Evolutionary conservation across 2,113 vertebrate genomes (phyloP), one percentile per base, ranked within the genome.

Genomic region (Oncorhynchus keta): DNA sequence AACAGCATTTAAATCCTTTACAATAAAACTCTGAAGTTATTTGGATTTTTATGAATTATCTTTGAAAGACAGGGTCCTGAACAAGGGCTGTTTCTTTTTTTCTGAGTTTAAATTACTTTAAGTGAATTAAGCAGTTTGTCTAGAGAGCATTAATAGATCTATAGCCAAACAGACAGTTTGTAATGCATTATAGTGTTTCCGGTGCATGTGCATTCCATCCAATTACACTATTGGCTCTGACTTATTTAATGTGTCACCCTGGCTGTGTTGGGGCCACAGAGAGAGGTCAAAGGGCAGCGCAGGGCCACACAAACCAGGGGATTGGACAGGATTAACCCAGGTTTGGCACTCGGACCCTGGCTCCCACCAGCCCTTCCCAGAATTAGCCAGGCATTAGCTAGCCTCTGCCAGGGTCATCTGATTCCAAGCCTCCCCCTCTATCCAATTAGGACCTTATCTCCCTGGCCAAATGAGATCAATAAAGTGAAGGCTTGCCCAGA

Each of bases 381-480:
- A 92, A 93, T 94, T 93, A 94, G 89, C 89, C 85, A 87, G 89
- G 80, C 90, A 55, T 55, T 18, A 55, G 51, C 51, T 16, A 18
- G 51, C 16, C 18, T 24, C 90, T 82, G 91, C 88, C 83, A 91
- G 87, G 90, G 91, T 91, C 93, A 90, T 91, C 87, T 89, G 84
- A 92, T 92, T 92, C 89, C 84, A 93, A 92, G 91, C 90, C 85
- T 93, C 12, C 51, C 14, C 16, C 51, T 14, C 51, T 90, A 92
- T 95, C 94, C 94, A 94, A 95, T 95, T 95, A 94, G 88, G 85
- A 87, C 84, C 89, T 94, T 93, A 93, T 94, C 94, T 95, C 92
- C 86, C 86, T n/a, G 79, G 88, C 88, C 91, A 90, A 90, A 92
- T 91, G 85, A 92, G 92, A 93, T 93, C 92, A 92, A 91, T 92